A percentile compares a stretch with the other conserved stretches of the same genome.
These are phyloP conservation scores for Paramisgurnus dabryanus DNA, from an alignment of 2,113 vertebrate species.

Conservation along the genomic window DNA sequence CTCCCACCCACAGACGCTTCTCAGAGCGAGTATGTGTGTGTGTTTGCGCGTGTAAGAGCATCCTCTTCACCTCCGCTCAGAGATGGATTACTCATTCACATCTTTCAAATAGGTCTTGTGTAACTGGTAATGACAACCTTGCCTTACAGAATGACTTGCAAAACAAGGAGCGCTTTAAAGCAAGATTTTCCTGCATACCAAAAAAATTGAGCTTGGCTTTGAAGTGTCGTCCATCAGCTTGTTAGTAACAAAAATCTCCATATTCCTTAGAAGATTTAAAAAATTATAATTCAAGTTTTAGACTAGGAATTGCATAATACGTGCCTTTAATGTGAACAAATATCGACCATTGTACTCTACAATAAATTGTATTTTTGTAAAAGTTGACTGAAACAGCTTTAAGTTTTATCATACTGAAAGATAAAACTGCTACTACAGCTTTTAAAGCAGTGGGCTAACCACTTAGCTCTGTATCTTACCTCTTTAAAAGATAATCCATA, in stretches of 20 bases:
- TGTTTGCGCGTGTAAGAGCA: slow-evolving; percentile 33
- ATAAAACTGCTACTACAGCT: not conserved
- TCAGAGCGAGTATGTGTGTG: slow-evolving; percentile 39
- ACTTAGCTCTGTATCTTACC: not conserved
- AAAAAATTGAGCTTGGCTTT: not conserved
- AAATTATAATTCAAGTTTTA: not conserved
- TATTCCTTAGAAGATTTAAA: not conserved
- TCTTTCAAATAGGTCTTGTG: slow-evolving; percentile 47
- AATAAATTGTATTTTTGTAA: not conserved
- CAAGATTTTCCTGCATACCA: slow-evolving; percentile 25
- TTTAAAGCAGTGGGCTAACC: slow-evolving; percentile 6
- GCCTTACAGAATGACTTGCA: slow-evolving; percentile 39
- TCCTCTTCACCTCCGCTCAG: slow-evolving; percentile 50
- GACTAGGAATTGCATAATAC: not conserved
- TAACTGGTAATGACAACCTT: slow-evolving; percentile 35
- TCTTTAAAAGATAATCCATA: slow-evolving; percentile 28
- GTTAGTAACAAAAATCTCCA: not conserved
- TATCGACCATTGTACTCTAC: not conserved
- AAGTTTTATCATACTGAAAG: not conserved
- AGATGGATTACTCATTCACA: slow-evolving; percentile 56
- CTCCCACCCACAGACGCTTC: slow-evolving; percentile 54
- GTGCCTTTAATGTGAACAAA: not conserved
- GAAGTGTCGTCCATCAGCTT: slow-evolving; percentile 6
- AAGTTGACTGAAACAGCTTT: not conserved
- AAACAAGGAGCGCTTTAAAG: not conserved